Conservation (phyloP, 2,797 vertebrate species). For the Loris lydekkerianus region DNA sequence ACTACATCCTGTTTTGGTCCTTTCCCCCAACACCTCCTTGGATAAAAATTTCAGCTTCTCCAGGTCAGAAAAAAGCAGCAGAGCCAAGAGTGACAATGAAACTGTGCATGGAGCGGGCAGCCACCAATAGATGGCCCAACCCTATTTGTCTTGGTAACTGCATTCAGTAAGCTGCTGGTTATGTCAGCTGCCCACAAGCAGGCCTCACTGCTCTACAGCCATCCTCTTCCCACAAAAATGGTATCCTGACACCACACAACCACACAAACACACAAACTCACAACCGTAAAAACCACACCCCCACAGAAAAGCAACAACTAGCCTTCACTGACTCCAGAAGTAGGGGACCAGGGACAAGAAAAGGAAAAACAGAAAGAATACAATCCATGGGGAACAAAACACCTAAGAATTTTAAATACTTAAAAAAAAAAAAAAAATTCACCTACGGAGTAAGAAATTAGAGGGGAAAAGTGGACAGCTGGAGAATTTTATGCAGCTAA, state of each 20-base stretch:
- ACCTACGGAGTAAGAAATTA: not conserved
- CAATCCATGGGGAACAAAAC: not conserved
- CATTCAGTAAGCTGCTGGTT: not conserved
- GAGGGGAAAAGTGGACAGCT: not conserved
- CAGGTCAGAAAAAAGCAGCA: conserved; percentile 4
- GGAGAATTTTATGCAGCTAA: not conserved
- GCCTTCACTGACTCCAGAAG: not conserved
- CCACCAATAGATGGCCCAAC: not conserved
- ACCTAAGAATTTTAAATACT: not conserved
- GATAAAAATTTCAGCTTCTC: conserved; percentile 35
- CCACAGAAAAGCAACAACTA: not conserved
- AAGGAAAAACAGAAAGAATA: conserved; percentile 4
- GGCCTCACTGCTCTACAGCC: not conserved
- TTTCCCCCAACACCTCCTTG: not conserved
- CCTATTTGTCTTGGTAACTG: conserved; percentile 53
- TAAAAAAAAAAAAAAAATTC: not conserved
- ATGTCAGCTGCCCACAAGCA: conserved; percentile 33
- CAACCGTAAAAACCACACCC: too few relatives aligned
- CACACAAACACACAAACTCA: not conserved
- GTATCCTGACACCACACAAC: not conserved
- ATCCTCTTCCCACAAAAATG: conserved; percentile 14
- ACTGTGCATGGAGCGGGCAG: not conserved
- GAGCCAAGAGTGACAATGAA: not conserved
- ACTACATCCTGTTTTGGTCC: not conserved
- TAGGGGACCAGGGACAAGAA: not conserved